Conservation (phyloP, 2,113 vertebrate genomes). For the Prionailurus viverrinus region DNA sequence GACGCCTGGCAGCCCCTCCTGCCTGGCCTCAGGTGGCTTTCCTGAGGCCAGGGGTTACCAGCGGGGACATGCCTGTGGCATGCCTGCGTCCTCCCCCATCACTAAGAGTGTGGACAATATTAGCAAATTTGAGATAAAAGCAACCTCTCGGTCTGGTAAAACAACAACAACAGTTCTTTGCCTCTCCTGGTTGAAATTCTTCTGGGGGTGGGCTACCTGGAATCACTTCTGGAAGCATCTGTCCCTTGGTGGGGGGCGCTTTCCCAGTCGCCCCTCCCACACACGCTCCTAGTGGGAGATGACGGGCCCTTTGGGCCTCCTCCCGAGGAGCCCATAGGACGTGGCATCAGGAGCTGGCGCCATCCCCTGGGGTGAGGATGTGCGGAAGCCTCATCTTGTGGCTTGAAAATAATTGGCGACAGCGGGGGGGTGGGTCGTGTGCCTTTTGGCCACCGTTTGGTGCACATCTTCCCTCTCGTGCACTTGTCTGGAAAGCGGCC, state of each 20-base stretch:
- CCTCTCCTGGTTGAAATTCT: not conserved
- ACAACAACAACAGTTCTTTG: too few relatives aligned
- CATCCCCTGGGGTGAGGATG: conserved; percentile 65
- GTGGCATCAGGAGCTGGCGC: conserved; percentile 70
- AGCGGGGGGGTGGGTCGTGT: not conserved
- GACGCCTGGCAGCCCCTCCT: not conserved
- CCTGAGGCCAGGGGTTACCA: not conserved
- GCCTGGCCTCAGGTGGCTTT: not conserved
- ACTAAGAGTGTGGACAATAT: accelerated
- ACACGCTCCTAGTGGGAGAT: conserved; percentile 73
- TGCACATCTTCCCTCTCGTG: conserved; percentile 32
- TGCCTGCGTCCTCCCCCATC: not conserved
- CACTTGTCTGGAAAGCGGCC: not conserved
- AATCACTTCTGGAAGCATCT: not conserved
- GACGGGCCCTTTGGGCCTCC: conserved; percentile 76
- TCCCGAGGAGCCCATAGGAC: conserved; percentile 69
- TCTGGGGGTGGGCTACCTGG: not conserved
- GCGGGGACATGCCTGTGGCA: not conserved
- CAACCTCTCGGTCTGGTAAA: not conserved
- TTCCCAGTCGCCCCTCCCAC: conserved; percentile 31
- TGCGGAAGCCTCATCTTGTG: conserved; percentile 60
- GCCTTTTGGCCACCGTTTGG: not conserved
- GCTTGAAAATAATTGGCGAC: not conserved
- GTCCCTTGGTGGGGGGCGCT: conserved; percentile 59
- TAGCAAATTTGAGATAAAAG: not conserved